Evolutionary conservation across 2,888 invertebrate genomes (phyloP).

Genomic region (Graphium colonna): DNA sequence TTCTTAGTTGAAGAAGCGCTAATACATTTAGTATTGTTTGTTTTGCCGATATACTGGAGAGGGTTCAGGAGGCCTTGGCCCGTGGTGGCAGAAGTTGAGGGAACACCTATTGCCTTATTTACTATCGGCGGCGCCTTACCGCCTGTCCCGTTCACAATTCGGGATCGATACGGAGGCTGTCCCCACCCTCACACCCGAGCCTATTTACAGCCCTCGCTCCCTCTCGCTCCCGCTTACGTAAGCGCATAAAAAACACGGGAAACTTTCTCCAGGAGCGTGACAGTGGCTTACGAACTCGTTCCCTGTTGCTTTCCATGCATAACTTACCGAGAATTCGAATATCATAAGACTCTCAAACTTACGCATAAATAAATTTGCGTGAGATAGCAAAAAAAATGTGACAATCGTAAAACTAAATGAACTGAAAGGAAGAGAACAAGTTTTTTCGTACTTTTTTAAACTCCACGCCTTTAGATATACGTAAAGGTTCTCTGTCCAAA

Average conservation of each 20-base stretch:
- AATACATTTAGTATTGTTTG: neutral
- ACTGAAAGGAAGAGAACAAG: too few species aligned
- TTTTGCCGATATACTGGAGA: neutral
- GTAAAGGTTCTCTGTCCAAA: too few species aligned
- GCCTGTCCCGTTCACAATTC: slow-evolving; percentile 49
- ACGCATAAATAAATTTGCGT: too few species aligned
- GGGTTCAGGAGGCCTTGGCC: slow-evolving; percentile 15
- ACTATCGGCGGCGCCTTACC: slow-evolving; percentile 40
- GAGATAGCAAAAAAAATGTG: too few species aligned
- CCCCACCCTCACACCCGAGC: slow-evolving; percentile 47
- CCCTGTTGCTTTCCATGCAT: neutral
- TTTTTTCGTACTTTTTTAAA: too few species aligned
- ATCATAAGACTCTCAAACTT: too few species aligned
- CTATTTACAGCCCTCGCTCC: slow-evolving; percentile 30
- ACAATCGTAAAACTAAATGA: too few species aligned
- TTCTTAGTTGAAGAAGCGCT: too few species aligned
- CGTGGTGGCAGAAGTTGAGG: slow-evolving; percentile 36
- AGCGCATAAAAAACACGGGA: slow-evolving; percentile 19
- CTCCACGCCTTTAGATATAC: too few species aligned
- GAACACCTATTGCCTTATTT: slow-evolving; percentile 47
- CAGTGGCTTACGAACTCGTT: neutral
- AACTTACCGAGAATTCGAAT: neutral
- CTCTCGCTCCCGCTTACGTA: slow-evolving; percentile 24
- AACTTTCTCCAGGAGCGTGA: slow-evolving; percentile 13
- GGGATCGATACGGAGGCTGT: slow-evolving; percentile 68